Base-by-base conservation (phyloP, 2,888 invertebrate genomes). In the Ectemnius lituratus region DNA sequence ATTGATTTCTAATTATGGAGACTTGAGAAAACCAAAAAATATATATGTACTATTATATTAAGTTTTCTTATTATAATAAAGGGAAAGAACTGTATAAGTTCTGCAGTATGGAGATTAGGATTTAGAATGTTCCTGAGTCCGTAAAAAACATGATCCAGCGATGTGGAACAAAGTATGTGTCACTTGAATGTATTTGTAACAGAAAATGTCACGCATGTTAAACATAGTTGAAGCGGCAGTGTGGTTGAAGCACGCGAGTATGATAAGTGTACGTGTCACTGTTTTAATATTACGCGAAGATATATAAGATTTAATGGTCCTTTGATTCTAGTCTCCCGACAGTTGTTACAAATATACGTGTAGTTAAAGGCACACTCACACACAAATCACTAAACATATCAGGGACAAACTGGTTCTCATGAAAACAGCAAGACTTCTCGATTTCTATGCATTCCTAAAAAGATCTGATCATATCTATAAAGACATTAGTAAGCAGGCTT, bases 221-320 rank as follows among this genome's bases (percentile, higher is more conserved):
- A 82, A 87, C 37, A 83, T 85, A 87, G 77, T 83, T 11, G 37
- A 11, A 37, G 37, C 37, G 37, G 37, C 37, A 84, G 85, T 85
- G 87, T 87, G 86, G 87, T 87, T 87, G 75, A 85, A 79, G 76
- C 72, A 63, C 58, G 76, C 81, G 78, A 37, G 75, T 66, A 79
- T 73, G 76, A 74, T 83, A 79, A 63, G 67, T 20, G 57, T 73
- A 78, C 62, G 37, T 37, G 49, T 76, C 68, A 71, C 57, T 62
- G 56, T 74, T 62, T 60, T 75, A 76, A 67, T 76, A 67, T 71
- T 61, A 57, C 68, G 71, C 73, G 28, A 18, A 67, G 62, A 23
- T 60, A 23, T 70, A 67, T 56, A 14, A 69, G 64, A 61, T 58
- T 76, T 62, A 79, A 83, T 66, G 76, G 73, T 70, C 56, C 77